A percentile compares a stretch with the other conserved stretches of the same genome.
phyloP scores from a whole-genome alignment of 2,113 vertebrate species.

The Picathartes gymnocephalus region DNA sequence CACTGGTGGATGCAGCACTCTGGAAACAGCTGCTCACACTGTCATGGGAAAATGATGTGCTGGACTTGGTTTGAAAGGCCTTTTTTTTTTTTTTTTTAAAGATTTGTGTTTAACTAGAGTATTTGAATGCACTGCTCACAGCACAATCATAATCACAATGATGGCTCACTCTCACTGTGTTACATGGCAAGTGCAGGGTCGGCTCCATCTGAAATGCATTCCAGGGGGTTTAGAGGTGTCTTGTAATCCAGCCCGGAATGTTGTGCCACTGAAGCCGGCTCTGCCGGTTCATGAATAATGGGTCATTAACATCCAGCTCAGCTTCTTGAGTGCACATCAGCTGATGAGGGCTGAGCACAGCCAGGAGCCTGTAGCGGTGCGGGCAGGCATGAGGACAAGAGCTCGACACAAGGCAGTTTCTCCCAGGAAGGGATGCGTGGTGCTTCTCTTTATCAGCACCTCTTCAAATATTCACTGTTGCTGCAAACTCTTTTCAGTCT shows the following conservation, averaged over 20 bases:
- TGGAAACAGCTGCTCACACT: neutral
- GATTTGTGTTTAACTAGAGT: neutral
- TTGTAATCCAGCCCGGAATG: neutral
- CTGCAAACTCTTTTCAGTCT: neutral
- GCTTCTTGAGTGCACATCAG: neutral
- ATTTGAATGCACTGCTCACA: neutral
- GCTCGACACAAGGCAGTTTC: accelerated
- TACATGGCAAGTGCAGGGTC: neutral
- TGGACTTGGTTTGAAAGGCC: neutral
- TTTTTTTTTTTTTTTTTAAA: neutral
- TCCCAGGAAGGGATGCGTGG: neutral
- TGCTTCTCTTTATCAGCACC: neutral
- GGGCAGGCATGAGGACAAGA: neutral
- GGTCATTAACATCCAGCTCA: neutral
- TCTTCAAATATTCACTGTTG: neutral
- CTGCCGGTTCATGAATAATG: neutral
- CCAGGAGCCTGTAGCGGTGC: neutral
- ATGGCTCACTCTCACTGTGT: neutral
- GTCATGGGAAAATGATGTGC: neutral
- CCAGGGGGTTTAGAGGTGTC: neutral
- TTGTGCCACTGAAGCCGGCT: neutral
- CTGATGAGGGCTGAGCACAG: neutral
- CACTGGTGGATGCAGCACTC: neutral
- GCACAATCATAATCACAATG: neutral
- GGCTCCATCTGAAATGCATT: neutral